These are phyloP conservation scores for Mormyrus proboscirostris DNA, from an alignment of 2,797 vertebrate species.

Conservation along the genomic window DNA sequence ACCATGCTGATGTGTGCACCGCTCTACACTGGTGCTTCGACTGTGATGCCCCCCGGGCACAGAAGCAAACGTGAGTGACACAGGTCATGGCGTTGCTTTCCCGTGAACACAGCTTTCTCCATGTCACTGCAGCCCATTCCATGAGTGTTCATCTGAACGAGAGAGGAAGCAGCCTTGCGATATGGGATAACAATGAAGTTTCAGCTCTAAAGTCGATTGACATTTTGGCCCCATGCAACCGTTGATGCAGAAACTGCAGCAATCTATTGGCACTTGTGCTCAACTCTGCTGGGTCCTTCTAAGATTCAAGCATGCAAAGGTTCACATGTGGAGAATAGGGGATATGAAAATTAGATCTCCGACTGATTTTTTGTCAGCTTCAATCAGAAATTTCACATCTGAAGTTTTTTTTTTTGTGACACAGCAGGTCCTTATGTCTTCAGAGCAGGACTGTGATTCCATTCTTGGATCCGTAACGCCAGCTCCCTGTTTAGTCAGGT, in stretches of 20 bases:
- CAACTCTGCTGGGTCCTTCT: slow-evolving; percentile 38
- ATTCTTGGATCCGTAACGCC: not conserved
- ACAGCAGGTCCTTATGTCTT: slow-evolving; percentile 3
- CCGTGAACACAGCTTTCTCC: not conserved
- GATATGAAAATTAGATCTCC: not conserved
- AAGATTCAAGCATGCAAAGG: not conserved
- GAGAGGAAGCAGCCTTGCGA: slow-evolving; percentile 16
- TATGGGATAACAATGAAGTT: slow-evolving; percentile 1
- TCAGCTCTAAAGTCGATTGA: slow-evolving; percentile 47
- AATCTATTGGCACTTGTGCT: slow-evolving; percentile 63
- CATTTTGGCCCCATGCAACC: slow-evolving; percentile 40
- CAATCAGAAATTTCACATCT: not conserved
- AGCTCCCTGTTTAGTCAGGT: not conserved
- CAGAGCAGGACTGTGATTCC: slow-evolving; percentile 1
- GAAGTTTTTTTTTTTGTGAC: not conserved
- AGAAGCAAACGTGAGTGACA: not conserved
- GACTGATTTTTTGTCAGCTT: not conserved
- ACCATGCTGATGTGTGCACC: not conserved
- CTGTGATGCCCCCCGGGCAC: not conserved
- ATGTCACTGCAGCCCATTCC: not conserved
- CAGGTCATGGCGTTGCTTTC: not conserved
- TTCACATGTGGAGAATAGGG: not conserved
- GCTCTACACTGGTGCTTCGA: not conserved
- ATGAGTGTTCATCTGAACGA: not conserved
- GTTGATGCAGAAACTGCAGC: slow-evolving; percentile 56